Evolutionary conservation across 2,113 vertebrate genomes (phyloP), one percentile per base, ranked within the genome.

Genomic region (Phoenicopterus ruber): DNA sequence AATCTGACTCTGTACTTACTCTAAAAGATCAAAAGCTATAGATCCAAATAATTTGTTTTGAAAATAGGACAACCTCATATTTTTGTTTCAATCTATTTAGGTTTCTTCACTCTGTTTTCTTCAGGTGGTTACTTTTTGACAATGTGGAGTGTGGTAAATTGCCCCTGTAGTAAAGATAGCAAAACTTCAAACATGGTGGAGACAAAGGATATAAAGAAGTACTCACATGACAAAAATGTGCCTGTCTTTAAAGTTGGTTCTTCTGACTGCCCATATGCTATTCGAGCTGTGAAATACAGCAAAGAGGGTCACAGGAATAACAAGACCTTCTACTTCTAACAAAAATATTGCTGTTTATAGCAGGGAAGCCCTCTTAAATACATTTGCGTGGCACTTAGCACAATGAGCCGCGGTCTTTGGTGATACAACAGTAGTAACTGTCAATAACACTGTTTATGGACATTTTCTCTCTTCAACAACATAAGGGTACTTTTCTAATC

Each of bases 401-500:
- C 91, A 82, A 78, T 55, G 52, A 95, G 65, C 57, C 73, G 49
- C 5, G 13, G 18, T 87, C 91, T 91, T 93, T 78, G 29, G 70
- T 31, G 57, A 89, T 85, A 72, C 47, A 86, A 82, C 73, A 49
- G 84, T 65, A 95, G 82, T 96, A 93, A 89, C 91, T 89, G 87
- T 78, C 95, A 94, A 95, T 97, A 96, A 61, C 34, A 63, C 61
- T 82, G 69, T 67, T 96, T 79, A 82, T 85, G 91, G 93, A 91
- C 70, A 61, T 95, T 89, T 93, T 87, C 57, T 57, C 69, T 95
- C 87, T 86, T 84, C 89, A 87, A 40, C 86, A 95, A 88, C 40
- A 17, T 76, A 44, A 89, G 57, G 70, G 74, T 88, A n/a, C 82
- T 95, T 96, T 94, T 82, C 77, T 86, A 90, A 94, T 93, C 76